Conservation (phyloP, 2,888 invertebrate species). For the Monopis laevigella region DNA sequence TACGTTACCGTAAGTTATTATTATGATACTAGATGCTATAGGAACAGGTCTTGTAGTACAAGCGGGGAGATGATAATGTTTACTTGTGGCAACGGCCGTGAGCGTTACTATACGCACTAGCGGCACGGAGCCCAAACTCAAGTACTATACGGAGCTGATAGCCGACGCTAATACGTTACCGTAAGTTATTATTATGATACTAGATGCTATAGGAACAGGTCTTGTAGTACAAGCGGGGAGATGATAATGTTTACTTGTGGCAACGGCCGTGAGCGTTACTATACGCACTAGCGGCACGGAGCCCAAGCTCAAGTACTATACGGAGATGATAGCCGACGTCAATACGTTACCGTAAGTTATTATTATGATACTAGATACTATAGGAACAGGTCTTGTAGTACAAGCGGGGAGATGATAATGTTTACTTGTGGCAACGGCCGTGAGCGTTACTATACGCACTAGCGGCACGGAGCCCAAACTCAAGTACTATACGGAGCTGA, state of each 20-base stretch:
- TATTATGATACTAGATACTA: no score
- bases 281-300: slow-evolving; percentile 98
- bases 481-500: slow-evolving; percentile 96
- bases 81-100: slow-evolving; percentile 85
- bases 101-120: slow-evolving; percentile 92
- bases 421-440: slow-evolving; percentile 89
- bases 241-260: slow-evolving; percentile 96
- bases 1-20: slow-evolving; percentile 32
- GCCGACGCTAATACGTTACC: slow-evolving; percentile 40
- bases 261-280: slow-evolving; percentile 86
- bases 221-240: no score
- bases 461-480: slow-evolving; percentile 99
- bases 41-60: no score
- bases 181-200: no score
- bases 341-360: slow-evolving; percentile 27
- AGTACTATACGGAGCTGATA: slow-evolving; percentile 95
- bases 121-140: slow-evolving; percentile 99
- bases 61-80: slow-evolving; percentile 95
- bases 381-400: no score
- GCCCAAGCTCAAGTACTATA: slow-evolving; percentile 99
- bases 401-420: slow-evolving; percentile 93
- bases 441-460: slow-evolving; percentile 88
- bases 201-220: no score
- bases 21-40: no score
- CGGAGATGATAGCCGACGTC: slow-evolving; percentile 78